Base-by-base conservation (phyloP, 2,113 vertebrate genomes). In the Pollimyrus isidori region DNA sequence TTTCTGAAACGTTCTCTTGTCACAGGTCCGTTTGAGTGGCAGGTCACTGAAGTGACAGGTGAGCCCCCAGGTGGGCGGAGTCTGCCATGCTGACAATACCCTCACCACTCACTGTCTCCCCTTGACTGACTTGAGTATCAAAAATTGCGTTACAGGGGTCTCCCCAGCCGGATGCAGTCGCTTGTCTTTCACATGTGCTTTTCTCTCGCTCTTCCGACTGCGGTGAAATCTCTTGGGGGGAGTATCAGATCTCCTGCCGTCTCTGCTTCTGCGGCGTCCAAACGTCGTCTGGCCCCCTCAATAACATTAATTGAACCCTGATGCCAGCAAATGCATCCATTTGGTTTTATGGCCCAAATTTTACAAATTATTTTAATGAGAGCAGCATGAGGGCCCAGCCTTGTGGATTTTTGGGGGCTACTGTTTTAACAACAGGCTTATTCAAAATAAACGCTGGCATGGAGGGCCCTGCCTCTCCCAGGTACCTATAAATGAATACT, bases 361-460 rank as follows among this genome's bases (percentile, higher is more conserved):
- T 62, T 88, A 88, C 87, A 89, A 88, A 88, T 73, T 45, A 88
- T 88, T 88, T 86, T 90, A 90, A 90, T 88, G 90, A 86, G 87
- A 86, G 46, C 83, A 73, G 56, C 87, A 69, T 88, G 90, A 84
- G 88, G 19, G n/a, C 76, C 30, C 15, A 15, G 42, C 46, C 48
- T 73, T 42, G 45, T 86, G 48, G 26, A 26, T 56, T 85, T 35
- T 26, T 85, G 39, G 42, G 39, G 82, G 85, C 90, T 90, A 90
- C 87, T 85, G 90, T 90, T 73, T 52, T 90, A 90, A 90, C 82
- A 80, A 90, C 56, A 21, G 58, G 58, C 50, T 90, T 86, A 90
- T 88, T 90, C 82, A 86, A 88, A 90, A 86, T 87, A 86, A 90
- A 90, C 84, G 76, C 82, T 69, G 87, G 90, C 49, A 39, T 42